Conservation (phyloP, 2,888 invertebrate species). For the Timema podura region DNA sequence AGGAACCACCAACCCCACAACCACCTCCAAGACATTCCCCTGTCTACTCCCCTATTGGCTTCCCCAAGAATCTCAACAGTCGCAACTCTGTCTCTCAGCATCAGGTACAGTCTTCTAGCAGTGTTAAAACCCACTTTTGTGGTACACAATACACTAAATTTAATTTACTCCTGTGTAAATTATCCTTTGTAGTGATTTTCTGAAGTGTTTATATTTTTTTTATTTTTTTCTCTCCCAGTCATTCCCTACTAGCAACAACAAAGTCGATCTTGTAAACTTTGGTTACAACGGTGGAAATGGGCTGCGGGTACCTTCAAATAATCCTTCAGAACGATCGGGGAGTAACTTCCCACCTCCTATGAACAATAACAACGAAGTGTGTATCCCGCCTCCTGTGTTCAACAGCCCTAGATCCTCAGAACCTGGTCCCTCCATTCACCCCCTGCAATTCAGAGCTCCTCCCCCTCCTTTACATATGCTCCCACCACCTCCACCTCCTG, state of each 20-base stretch:
- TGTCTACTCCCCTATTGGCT: slow-evolving; percentile 40
- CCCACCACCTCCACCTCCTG: slow-evolving; percentile 25
- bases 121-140: too few species aligned
- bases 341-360: neutral
- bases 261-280: slow-evolving; percentile 20
- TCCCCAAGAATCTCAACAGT: slow-evolving; percentile 39
- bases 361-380: slow-evolving; percentile 21
- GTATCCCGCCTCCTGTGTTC: slow-evolving; percentile 2
- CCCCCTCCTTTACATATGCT: slow-evolving; percentile 25
- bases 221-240: slow-evolving; percentile 19
- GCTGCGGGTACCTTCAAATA: neutral
- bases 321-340: neutral
- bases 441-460: slow-evolving; percentile 23
- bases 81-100: slow-evolving; percentile 25
- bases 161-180: neutral
- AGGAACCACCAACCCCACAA: slow-evolving; percentile 25
- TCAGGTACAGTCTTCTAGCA: slow-evolving; percentile 13
- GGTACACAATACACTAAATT: neutral
- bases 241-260: slow-evolving; percentile 7
- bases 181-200: neutral
- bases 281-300: slow-evolving; percentile 19
- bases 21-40: slow-evolving; percentile 29
- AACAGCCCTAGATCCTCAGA: neutral
- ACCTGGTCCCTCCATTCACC: neutral
- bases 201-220: neutral